Conservation (phyloP, 2,113 vertebrate genomes). For the Eupsittula cactorum region DNA sequence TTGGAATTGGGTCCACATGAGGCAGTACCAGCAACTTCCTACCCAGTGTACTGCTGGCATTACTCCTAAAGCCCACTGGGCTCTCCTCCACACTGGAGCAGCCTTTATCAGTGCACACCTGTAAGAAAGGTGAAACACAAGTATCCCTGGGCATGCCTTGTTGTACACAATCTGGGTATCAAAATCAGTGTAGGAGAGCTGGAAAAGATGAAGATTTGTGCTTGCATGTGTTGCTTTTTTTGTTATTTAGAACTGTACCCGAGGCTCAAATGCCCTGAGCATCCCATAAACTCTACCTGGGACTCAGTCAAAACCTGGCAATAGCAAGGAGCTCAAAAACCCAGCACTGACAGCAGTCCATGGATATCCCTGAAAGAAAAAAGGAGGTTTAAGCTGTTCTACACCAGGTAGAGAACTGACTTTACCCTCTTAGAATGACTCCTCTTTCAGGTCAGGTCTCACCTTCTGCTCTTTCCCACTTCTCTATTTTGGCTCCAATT, state of each 20-base stretch:
- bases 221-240: neutral
- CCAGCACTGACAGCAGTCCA: neutral
- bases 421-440: neutral
- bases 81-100: neutral
- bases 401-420: neutral
- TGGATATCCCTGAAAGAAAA: neutral
- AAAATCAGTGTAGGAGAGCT: neutral
- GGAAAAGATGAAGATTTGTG: neutral
- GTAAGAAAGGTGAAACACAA: neutral
- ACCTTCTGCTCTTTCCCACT: neutral
- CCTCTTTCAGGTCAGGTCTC: neutral
- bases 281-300: neutral
- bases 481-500: neutral
- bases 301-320: neutral
- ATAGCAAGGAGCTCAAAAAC: neutral
- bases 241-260: neutral
- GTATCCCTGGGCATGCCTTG: neutral
- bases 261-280: neutral
- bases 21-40: neutral
- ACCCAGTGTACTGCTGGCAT: accelerated
- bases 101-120: neutral
- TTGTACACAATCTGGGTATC: neutral
- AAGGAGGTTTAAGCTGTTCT: neutral
- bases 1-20: neutral
- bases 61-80: neutral